Base-by-base conservation (phyloP, 2,888 invertebrate genomes). In the Smittia sp. region DNA sequence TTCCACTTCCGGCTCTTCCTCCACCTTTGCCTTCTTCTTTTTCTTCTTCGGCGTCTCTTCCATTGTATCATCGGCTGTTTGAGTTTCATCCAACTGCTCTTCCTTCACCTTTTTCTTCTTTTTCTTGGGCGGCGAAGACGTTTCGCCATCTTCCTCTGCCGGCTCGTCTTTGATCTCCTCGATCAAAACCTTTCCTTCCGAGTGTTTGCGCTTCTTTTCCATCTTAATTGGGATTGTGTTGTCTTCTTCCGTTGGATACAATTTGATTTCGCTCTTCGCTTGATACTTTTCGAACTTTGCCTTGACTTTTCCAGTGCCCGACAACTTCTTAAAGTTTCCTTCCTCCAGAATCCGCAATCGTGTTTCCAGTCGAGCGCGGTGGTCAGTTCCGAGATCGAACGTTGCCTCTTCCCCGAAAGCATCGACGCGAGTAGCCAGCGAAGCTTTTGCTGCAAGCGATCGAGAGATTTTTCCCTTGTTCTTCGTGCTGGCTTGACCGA, bases 371-470 rank as follows among this genome's bases (percentile, higher is more conserved):
- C 93, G 95, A 0, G 92, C 94, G 79, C 92, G 91, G 80, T 96
- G 94, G 78, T 92, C 93, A 0, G 91, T 89, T 2, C 98, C 98
- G 25, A 98, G 82, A 76, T 94, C 93, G 77, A 91, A 90, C 0
- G 84, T 84, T 0, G 87, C 88, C 52, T 94, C 96, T 80, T 99
- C 98, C 0, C 97, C 97, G 20, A 99, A 88, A 0, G 99, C 99
- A 82, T 99, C 99, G 0, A 96, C 92, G 77, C 99, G 88, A 0
- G 94, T 93, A 0, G 95, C 95, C 38, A 99, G 82, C 0, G 98
- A 88, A 0, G 96, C 92, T 82, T 99, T 99, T 0, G 98, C 97
- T 0, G 99, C 98, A 77, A 99, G 84, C 89, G 98, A 98, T 78
- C 99, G 87, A 0, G 98, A 94, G 88, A 92, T 91, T 83, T 91